Percentiles rank a stretch among this genome's conserved stretches.
Evolutionary conservation across 1,140 invertebrate genomes (phyloP).

Genomic region (Caligus rogercresseyi): DNA sequence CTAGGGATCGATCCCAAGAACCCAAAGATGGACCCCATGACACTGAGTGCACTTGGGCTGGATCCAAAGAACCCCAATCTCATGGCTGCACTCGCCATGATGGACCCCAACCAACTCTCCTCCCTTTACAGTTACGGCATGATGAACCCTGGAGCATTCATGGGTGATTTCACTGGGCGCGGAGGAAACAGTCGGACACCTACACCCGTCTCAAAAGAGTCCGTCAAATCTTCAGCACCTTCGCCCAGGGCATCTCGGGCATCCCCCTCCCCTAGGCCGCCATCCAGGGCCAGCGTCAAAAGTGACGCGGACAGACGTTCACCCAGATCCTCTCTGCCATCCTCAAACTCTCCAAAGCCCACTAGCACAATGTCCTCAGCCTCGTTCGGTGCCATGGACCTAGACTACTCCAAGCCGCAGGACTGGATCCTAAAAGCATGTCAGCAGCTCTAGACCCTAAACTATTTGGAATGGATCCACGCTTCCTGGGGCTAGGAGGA

Average conservation of each 20-base stretch:
- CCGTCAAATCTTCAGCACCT: slow-evolving; percentile 2
- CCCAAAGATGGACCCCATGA: slow-evolving; percentile 21
- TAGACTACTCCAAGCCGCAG: slow-evolving; percentile 18
- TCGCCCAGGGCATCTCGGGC: slow-evolving; percentile 1
- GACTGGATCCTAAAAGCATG: slow-evolving; percentile 19
- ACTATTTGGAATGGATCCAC: slow-evolving; percentile 15
- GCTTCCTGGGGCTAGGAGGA: neutral
- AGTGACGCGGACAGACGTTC: slow-evolving; percentile 8
- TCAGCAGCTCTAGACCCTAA: slow-evolving; percentile 15
- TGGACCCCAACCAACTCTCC: slow-evolving; percentile 21
- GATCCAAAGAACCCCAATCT: slow-evolving; percentile 21
- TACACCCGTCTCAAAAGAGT: neutral
- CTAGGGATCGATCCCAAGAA: slow-evolving; percentile 21
- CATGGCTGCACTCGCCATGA: slow-evolving; percentile 19
- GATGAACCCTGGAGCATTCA: neutral
- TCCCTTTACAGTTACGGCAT: slow-evolving; percentile 14
- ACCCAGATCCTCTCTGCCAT: slow-evolving; percentile 1
- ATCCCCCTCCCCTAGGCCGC: slow-evolving; percentile 12
- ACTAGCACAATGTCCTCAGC: neutral
- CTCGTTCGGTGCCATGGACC: slow-evolving; percentile 20
- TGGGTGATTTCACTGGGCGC: neutral
- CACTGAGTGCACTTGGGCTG: slow-evolving; percentile 17
- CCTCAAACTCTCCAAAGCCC: neutral
- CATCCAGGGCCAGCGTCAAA: slow-evolving; percentile 8
- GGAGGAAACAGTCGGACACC: neutral